phyloP scores from a whole-genome alignment of 2,888 invertebrate genomes.

The Spilarctia lutea region DNA sequence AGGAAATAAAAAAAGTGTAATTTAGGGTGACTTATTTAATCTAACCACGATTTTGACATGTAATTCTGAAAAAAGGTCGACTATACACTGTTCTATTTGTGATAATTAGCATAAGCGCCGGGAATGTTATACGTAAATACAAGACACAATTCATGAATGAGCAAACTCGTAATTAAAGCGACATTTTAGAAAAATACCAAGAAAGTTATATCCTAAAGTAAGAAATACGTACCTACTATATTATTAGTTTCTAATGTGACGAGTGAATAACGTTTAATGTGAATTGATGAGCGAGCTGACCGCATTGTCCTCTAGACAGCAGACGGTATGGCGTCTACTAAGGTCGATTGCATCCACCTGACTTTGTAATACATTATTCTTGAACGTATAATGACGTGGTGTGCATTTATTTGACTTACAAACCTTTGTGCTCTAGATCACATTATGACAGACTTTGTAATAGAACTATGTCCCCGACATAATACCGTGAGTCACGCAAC shows the following conservation, averaged over 20 bases:
- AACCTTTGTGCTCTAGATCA: conserved; percentile 28
- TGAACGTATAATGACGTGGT: conserved; percentile 20
- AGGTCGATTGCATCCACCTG: conserved; percentile 60
- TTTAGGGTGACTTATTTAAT: too few relatives aligned
- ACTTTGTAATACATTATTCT: conserved; percentile 42
- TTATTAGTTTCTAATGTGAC: conserved; percentile 33
- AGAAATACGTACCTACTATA: conserved; percentile 2
- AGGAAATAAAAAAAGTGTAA: too few relatives aligned
- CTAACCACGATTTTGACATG: too few relatives aligned
- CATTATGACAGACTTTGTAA: conserved; percentile 7
- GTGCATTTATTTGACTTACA: conserved; percentile 45
- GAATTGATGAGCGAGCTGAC: conserved; percentile 58
- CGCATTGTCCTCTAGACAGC: conserved; percentile 72
- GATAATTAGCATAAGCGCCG: not conserved
- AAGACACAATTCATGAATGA: not conserved
- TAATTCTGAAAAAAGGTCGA: too few relatives aligned
- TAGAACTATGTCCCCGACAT: conserved; percentile 3
- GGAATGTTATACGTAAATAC: too few relatives aligned
- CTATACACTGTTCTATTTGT: too few relatives aligned
- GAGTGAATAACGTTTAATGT: conserved; percentile 43
- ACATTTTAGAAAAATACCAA: not conserved
- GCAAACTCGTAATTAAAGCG: not conserved
- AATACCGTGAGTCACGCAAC: conserved; percentile 8
- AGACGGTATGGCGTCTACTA: conserved; percentile 70
- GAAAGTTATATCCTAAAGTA: not conserved